Percentiles rank a stretch among this genome's conserved stretches.
Evolutionary conservation across 2,888 invertebrate species (phyloP).

Genomic region (Trichogramma evanescens): DNA sequence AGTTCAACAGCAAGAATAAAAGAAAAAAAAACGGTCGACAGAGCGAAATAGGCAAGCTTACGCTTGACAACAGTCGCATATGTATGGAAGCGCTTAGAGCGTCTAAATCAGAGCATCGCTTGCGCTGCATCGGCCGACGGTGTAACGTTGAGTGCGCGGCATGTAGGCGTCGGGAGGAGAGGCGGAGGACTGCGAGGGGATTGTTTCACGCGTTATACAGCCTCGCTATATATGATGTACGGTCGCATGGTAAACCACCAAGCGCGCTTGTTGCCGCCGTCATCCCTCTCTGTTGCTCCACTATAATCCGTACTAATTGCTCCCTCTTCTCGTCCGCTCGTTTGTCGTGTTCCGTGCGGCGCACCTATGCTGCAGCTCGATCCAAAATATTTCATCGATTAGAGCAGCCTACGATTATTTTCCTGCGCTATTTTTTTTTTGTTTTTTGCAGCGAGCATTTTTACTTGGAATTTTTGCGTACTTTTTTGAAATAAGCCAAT

Average conservation of each 20-base stretch:
- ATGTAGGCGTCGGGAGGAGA: conserved; percentile 9
- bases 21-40: neutral
- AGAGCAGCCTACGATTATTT: too few species aligned
- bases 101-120: conserved; percentile 12
- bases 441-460: too few species aligned
- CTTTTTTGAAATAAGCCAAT: too few species aligned
- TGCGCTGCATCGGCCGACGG: neutral
- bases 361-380: too few species aligned
- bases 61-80: too few species aligned
- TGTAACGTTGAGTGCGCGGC: neutral
- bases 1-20: too few species aligned
- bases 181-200: conserved; percentile 25
- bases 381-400: too few species aligned
- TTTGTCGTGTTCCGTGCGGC: too few species aligned
- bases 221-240: conserved; percentile 31
- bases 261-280: conserved; percentile 25
- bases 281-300: conserved; percentile 19
- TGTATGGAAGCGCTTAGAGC: neutral
- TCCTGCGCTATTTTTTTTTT: too few species aligned
- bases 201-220: too few species aligned
- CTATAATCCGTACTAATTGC: conserved; percentile 32
- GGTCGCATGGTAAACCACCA: conserved; percentile 39
- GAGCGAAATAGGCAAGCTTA: neutral
- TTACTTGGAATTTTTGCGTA: too few species aligned
- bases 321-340: neutral